phyloP scores from a whole-genome alignment of 1,140 invertebrate species.

The Arctopsyche grandis region DNA sequence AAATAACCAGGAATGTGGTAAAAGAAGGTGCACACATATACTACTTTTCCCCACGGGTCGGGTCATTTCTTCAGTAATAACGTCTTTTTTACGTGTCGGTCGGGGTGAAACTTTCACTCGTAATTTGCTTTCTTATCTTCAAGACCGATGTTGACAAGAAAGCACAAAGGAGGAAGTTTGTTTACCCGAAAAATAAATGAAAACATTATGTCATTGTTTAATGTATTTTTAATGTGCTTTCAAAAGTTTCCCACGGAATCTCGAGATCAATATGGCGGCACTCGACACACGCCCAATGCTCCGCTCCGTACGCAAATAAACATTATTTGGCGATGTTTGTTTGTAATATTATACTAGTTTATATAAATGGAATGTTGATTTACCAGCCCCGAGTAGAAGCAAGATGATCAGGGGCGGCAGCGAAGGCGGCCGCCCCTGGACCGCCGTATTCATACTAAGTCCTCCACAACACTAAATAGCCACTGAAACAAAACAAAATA shows the following conservation, averaged over 20 bases:
- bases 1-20: too few relatives aligned
- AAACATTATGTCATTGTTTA: slow-evolving; percentile 42
- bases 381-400: slow-evolving; percentile 27
- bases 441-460: slow-evolving; percentile 36
- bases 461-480: neutral
- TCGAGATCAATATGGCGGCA: neutral
- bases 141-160: slow-evolving; percentile 37
- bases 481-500: slow-evolving; percentile 33
- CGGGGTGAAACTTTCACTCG: slow-evolving; percentile 26
- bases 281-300: neutral
- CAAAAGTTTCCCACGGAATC: neutral
- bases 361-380: slow-evolving; percentile 19
- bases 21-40: too few relatives aligned
- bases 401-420: slow-evolving; percentile 40
- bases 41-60: too few relatives aligned
- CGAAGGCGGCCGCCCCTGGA: slow-evolving; percentile 38
- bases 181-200: slow-evolving; percentile 40
- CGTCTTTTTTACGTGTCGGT: slow-evolving; percentile 28
- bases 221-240: slow-evolving; percentile 37
- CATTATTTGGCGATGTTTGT: neutral
- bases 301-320: neutral
- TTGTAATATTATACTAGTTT: neutral
- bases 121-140: slow-evolving; percentile 37
- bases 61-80: neutral
- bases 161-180: slow-evolving; percentile 34